phyloP scores from a whole-genome alignment of 2,888 invertebrate genomes.

The Yponomeuta malinellus region DNA sequence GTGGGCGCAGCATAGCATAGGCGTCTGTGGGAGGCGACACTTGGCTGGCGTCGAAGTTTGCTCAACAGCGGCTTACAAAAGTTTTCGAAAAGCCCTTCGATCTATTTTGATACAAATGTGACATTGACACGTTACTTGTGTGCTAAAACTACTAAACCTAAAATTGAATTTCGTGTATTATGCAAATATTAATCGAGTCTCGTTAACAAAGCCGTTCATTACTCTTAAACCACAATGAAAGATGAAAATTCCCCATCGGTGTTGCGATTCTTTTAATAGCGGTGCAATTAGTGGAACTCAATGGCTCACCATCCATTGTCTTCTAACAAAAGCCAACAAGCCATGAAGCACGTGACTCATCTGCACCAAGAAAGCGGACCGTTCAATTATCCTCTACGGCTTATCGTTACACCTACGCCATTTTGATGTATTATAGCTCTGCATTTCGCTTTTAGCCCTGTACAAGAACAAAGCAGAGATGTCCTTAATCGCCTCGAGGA shows the following conservation, averaged over 20 bases:
- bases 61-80: not conserved
- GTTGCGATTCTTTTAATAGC: not conserved
- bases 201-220: not conserved
- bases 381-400: conserved; percentile 9
- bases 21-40: conserved; percentile 53
- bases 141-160: not conserved
- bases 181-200: not conserved
- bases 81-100: conserved; percentile 4
- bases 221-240: not conserved
- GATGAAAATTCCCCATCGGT: not conserved
- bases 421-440: not conserved
- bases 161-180: not conserved
- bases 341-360: conserved; percentile 10
- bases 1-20: conserved; percentile 46
- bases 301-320: conserved; percentile 12
- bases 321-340: conserved; percentile 8
- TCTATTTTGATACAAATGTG: conserved; percentile 1
- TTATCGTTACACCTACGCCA: not conserved
- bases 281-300: conserved; percentile 13
- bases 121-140: not conserved
- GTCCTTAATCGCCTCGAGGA: too few species aligned
- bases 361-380: not conserved
- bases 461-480: too few species aligned
- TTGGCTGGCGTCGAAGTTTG: conserved; percentile 34
- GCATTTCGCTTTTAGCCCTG: too few species aligned